Evolutionary conservation across 2,797 vertebrate genomes (phyloP).

Genomic region (Naso thynnoides): DNA sequence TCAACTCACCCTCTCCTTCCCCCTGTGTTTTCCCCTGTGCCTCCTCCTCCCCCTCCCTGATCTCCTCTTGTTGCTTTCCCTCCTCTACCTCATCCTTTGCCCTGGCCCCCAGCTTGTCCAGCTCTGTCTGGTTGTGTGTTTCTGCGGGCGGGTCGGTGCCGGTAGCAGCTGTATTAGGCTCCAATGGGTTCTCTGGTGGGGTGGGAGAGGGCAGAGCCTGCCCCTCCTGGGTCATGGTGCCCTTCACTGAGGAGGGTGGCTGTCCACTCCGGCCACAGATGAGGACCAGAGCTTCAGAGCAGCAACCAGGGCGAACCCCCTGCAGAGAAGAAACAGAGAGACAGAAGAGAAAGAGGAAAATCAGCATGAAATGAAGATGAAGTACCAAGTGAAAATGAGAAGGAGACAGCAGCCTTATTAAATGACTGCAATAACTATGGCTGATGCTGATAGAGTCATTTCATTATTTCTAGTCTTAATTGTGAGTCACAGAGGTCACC

Average conservation of each 20-base stretch:
- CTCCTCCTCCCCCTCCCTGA: constrained; percentile 50
- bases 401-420: constrained; percentile 1
- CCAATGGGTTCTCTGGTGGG: constrained; percentile 67
- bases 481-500: constrained; percentile 52
- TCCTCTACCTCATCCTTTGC: constrained; percentile 47
- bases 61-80: constrained; percentile 43
- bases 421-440: constrained; percentile 11
- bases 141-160: constrained; percentile 34
- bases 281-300: constrained; percentile 45
- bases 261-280: constrained; percentile 50
- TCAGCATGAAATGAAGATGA: constrained; percentile 30
- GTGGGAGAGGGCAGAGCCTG: constrained; percentile 81
- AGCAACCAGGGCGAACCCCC: constrained; percentile 35
- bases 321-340: constrained; percentile 29
- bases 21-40: constrained; percentile 32
- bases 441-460: constrained; percentile 24
- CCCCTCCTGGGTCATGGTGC: constrained; percentile 88
- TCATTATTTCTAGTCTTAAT: constrained; percentile 49
- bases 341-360: constrained; percentile 15
- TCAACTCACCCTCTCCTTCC: constrained; percentile 55
- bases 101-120: constrained; percentile 39
- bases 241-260: constrained; percentile 53
- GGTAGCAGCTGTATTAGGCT: constrained; percentile 37
- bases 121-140: constrained; percentile 40
- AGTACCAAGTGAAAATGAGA: constrained; percentile 14